These are phyloP conservation scores for Heterodera filipjevi DNA, from an alignment of 2,888 invertebrate genomes.

Conservation along the genomic window DNA sequence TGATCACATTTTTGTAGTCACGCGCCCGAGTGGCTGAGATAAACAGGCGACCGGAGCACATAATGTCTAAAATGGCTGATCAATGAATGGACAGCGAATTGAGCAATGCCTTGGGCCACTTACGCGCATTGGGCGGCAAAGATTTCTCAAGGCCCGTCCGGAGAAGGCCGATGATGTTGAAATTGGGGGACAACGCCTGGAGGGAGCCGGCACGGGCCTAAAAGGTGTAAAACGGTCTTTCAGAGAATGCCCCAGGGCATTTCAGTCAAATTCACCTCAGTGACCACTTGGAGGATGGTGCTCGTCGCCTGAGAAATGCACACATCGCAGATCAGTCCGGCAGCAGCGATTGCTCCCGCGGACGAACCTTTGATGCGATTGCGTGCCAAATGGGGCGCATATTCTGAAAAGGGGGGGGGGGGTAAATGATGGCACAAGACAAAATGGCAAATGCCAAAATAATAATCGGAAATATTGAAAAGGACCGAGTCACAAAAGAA, in stretches of 20 bases:
- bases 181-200: conserved; percentile 94
- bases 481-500: too few species aligned
- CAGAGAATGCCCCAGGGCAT: neutral
- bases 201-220: conserved; percentile 87
- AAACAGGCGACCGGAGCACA: conserved; percentile 87
- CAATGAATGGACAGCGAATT: neutral
- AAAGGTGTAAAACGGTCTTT: conserved; percentile 61
- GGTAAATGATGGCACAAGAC: conserved; percentile 70
- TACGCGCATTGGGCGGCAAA: conserved; percentile 76
- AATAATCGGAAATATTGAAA: too few species aligned
- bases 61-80: conserved; percentile 50
- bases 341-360: conserved; percentile 77
- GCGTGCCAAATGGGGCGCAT: conserved; percentile 47
- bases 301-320: conserved; percentile 80
- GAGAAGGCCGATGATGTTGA: conserved; percentile 86
- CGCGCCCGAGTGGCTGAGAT: conserved; percentile 91
- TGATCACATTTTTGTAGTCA: conserved; percentile 91
- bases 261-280: conserved; percentile 69
- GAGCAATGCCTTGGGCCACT: conserved; percentile 67
- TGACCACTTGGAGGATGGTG: conserved; percentile 84
- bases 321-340: conserved; percentile 67
- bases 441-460: conserved; percentile 97
- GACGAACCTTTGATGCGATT: conserved; percentile 88
- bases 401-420: conserved; percentile 16
- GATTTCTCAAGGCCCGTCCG: conserved; percentile 79